A percentile compares a stretch with the other conserved stretches of the same genome.
phyloP scores from a whole-genome alignment of 2,888 invertebrate genomes.

The Drosophila atroscutellata region DNA sequence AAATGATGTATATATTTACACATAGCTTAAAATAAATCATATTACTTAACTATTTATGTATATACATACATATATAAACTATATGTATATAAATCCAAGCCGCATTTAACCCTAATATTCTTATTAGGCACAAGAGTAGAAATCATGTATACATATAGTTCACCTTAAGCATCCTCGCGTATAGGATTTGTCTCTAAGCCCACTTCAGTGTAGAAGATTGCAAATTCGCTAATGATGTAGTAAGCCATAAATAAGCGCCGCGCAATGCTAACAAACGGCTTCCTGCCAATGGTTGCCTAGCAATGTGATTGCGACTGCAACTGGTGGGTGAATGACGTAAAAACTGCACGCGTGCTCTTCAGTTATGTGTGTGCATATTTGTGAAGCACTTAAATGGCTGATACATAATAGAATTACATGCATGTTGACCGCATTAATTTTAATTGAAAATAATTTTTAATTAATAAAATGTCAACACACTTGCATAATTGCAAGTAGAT shows the following conservation, averaged over 20 bases:
- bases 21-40: background rate
- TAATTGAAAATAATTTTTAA: conserved; percentile 79
- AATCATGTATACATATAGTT: background rate
- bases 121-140: background rate
- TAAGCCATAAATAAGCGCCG: conserved; percentile 22
- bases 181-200: conserved; percentile 17
- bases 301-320: conserved; percentile 18
- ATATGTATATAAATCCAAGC: background rate
- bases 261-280: background rate
- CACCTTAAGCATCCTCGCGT: conserved; percentile 36
- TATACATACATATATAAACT: too few species aligned
- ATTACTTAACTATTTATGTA: too few species aligned
- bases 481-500: conserved; percentile 69
- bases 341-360: background rate
- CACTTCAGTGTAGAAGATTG: conserved; percentile 12
- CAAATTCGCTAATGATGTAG: conserved; percentile 8
- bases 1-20: background rate
- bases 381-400: conserved; percentile 56
- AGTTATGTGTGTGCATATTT: conserved; percentile 28
- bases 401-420: conserved; percentile 73
- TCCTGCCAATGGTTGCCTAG: conserved; percentile 14
- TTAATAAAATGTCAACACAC: conserved; percentile 76
- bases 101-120: background rate
- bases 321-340: background rate
- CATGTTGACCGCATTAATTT: conserved; percentile 72